Percentiles rank a stretch among this genome's conserved stretches.
These are phyloP conservation scores for Pollimyrus isidori DNA, from an alignment of 2,113 vertebrate genomes.

Conservation along the genomic window DNA sequence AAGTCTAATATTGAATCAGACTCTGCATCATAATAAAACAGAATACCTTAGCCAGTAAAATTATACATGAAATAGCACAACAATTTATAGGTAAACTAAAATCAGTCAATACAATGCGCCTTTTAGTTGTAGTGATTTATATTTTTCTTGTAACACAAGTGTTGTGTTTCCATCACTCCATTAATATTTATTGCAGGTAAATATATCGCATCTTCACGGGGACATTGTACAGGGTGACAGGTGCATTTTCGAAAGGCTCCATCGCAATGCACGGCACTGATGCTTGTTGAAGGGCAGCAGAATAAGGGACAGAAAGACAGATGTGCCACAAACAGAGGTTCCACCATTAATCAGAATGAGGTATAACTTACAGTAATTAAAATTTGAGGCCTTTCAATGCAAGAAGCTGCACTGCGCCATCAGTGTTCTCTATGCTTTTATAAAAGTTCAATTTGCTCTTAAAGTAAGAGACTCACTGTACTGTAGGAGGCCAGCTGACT, in stretches of 20 bases:
- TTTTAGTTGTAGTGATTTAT: background rate
- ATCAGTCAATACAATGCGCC: background rate
- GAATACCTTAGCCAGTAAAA: background rate
- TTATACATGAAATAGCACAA: background rate
- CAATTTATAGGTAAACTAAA: background rate
- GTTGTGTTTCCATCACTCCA: constrained; percentile 19
- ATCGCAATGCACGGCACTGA: constrained; percentile 17
- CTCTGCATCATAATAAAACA: background rate
- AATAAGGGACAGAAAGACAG: constrained; percentile 36
- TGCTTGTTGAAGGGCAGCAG: constrained; percentile 41
- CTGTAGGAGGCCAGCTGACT: background rate
- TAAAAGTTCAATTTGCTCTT: background rate
- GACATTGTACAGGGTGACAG: background rate
- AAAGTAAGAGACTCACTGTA: background rate
- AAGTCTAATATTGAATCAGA: background rate
- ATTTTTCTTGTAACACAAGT: background rate
- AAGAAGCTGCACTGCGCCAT: background rate
- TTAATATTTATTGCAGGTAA: constrained; percentile 32
- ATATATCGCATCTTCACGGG: background rate
- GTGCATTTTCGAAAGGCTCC: background rate
- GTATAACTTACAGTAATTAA: constrained; percentile 37
- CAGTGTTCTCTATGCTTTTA: background rate
- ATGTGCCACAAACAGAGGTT: constrained; percentile 41
- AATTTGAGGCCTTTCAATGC: constrained; percentile 23
- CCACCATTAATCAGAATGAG: constrained; percentile 41